Percentiles rank a stretch among this genome's conserved stretches.
These are phyloP conservation scores for Otis tarda DNA, from an alignment of 2,113 vertebrate species.

Conservation along the genomic window DNA sequence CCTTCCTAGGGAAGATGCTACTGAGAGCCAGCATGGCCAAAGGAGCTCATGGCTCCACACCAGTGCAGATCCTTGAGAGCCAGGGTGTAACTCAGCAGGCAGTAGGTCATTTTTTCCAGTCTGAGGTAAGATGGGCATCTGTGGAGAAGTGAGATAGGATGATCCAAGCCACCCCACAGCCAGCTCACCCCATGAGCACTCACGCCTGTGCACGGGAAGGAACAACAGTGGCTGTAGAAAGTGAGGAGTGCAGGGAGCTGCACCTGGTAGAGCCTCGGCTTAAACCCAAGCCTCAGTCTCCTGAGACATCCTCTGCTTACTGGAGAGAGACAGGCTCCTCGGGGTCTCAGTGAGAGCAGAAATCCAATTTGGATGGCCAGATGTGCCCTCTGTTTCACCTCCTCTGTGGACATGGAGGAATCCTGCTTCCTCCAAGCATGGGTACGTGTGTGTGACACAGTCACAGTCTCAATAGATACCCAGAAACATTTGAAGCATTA, in stretches of 20 bases:
- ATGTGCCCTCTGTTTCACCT: neutral
- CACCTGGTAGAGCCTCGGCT: neutral
- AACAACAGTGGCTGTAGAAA: neutral
- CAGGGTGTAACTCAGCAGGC: neutral
- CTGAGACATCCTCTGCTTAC: neutral
- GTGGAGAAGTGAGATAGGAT: neutral
- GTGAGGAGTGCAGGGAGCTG: neutral
- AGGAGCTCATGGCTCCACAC: neutral
- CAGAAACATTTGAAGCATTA: neutral
- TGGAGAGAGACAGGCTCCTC: neutral
- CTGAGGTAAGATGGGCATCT: neutral
- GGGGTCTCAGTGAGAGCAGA: neutral
- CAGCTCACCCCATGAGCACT: rapidly evolving
- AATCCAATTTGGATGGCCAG: neutral
- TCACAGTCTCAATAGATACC: neutral
- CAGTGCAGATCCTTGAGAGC: neutral
- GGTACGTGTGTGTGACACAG: neutral
- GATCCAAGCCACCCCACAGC: neutral
- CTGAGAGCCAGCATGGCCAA: neutral
- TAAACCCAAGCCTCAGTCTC: neutral
- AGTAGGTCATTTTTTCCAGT: neutral
- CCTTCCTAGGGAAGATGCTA: neutral
- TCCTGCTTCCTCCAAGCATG: neutral
- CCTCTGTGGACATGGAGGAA: neutral
- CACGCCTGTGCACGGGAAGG: neutral